Percentiles rank a stretch among this genome's conserved stretches.
Evolutionary conservation across 2,888 invertebrate genomes (phyloP).

Genomic region (Lasioglossum malachurum): DNA sequence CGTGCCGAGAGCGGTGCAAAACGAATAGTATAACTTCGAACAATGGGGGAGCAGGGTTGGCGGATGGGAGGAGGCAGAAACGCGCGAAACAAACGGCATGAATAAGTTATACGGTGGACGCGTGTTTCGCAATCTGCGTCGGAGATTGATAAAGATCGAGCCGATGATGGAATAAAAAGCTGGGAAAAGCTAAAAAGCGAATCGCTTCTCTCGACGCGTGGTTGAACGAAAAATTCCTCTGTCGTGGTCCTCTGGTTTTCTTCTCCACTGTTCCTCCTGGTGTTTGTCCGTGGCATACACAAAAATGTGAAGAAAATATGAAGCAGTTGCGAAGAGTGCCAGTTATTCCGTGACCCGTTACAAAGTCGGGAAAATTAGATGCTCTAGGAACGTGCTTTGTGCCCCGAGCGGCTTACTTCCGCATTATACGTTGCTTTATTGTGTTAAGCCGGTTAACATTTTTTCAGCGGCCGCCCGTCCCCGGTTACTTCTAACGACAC

Average conservation of each 20-base stretch:
- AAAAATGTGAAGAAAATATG: not conserved
- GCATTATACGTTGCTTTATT: constrained; percentile 11
- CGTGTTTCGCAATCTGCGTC: not conserved
- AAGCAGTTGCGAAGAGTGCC: constrained; percentile 34
- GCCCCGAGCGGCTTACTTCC: constrained; percentile 11
- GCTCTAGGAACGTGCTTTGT: constrained; percentile 38
- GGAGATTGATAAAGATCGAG: not conserved
- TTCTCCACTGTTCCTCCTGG: not conserved
- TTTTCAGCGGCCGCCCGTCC: not conserved
- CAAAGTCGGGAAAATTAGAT: constrained; percentile 50
- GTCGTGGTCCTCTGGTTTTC: not conserved
- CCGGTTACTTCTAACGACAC: not conserved
- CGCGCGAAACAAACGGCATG: not conserved
- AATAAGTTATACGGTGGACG: not conserved
- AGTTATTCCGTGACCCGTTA: constrained; percentile 45
- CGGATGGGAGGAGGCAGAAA: not conserved
- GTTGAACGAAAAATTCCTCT: not conserved
- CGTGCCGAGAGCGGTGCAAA: not conserved
- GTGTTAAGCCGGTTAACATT: not conserved
- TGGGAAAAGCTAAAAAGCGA: not conserved
- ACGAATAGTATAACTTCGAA: not conserved
- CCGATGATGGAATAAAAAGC: not conserved
- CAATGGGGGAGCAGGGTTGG: not conserved
- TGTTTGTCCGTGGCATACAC: not conserved
- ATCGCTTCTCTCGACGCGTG: not conserved